Evolutionary conservation across 2,888 invertebrate genomes (phyloP), one percentile per base, ranked within the genome.

Genomic region (Ichneumon xanthorius): DNA sequence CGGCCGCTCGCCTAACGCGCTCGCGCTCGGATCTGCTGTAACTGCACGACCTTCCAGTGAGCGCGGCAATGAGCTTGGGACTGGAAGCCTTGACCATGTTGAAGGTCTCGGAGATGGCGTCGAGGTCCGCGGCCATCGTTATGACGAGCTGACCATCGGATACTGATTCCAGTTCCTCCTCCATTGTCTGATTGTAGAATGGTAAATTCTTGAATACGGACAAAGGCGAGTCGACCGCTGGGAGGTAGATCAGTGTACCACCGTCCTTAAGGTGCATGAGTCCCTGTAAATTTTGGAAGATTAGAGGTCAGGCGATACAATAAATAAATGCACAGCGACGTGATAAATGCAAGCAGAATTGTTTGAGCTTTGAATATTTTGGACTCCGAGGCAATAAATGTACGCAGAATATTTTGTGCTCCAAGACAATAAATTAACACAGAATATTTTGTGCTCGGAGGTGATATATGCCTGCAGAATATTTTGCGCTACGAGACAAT

Each of bases 211-310:
- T 94, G 53, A 97, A 89, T 0, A 95, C 95, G 1, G 94, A 93
- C 14, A 96, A 84, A 0, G 97, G 95, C 83, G 95, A 95, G 65
- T 96, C 95, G 0, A 97, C 97, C 26, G 95, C 95, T 9, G 96
- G 95, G 75, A 96, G 93, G 91, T 96, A 97, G 0, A 95, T 93
- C 30, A 95, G 90, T 0, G 88, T 88, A 37, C 89, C 90, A 0
- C 93, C 88, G 0, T 88, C 88, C 16, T 94, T 90, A 40, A 94
- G 91, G 0, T 92, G 87, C 9, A 93, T 93, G 19, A 95, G 90
- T 88, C 94, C 95, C 1, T 95, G 93, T 87, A 93, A 78, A 95
- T 0, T 40, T 19, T 16, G 55, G 50, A 72, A 76, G 79, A 58
- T 26, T 68, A 77, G 80, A 94, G 40, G 50, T 14, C 1, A 0